These are phyloP conservation scores for Synodontis membranacea DNA, from an alignment of 2,113 vertebrate species.

Conservation along the genomic window DNA sequence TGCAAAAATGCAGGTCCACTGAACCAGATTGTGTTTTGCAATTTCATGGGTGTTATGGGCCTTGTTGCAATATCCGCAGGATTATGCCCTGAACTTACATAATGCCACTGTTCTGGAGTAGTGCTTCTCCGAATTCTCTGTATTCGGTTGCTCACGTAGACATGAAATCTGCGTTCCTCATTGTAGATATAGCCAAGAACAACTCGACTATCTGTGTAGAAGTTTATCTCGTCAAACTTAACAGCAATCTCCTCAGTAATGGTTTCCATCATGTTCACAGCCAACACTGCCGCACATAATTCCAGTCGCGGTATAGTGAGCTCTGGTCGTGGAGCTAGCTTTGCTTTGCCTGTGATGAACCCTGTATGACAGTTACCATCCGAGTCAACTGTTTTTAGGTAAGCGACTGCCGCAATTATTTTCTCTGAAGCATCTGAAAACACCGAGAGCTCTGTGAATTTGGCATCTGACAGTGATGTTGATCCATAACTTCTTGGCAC, in stretches of 20 bases:
- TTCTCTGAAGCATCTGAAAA: slow-evolving; percentile 17
- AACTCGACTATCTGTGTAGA: slow-evolving; percentile 8
- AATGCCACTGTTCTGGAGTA: neutral
- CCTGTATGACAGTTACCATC: neutral
- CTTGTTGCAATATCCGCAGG: slow-evolving; percentile 39
- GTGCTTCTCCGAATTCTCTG: neutral
- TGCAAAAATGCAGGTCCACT: slow-evolving; percentile 36
- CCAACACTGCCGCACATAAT: neutral
- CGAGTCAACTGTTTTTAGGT: neutral
- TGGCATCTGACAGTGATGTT: neutral
- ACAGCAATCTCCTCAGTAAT: neutral
- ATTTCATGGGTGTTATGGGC: slow-evolving; percentile 4
- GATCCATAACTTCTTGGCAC: neutral
- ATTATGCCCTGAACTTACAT: slow-evolving; percentile 14
- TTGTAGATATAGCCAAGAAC: slow-evolving; percentile 3
- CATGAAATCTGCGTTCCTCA: neutral
- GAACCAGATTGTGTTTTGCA: slow-evolving; percentile 45
- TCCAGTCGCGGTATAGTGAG: slow-evolving; percentile 1
- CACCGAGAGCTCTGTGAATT: neutral
- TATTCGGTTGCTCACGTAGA: neutral
- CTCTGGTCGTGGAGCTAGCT: neutral
- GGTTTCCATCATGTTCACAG: neutral
- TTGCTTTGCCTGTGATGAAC: neutral
- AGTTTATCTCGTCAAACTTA: neutral
- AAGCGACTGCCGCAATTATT: slow-evolving; percentile 12